These are phyloP conservation scores for Tetranychus truncatus DNA, from an alignment of 2,888 invertebrate genomes.

Conservation along the genomic window DNA sequence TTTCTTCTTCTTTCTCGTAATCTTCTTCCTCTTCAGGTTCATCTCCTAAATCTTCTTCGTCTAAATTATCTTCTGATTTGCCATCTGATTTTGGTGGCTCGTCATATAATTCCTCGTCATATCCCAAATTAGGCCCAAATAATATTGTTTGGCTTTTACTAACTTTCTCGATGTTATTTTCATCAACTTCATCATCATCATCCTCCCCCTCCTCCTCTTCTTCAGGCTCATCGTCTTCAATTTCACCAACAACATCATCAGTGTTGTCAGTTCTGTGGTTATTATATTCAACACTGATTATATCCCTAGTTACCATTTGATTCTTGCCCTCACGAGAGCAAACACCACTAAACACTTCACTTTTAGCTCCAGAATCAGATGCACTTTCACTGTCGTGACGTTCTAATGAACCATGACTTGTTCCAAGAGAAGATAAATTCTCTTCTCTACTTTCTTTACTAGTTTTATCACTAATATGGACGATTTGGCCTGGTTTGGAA, in stretches of 20 bases:
- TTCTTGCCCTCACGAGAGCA: neutral
- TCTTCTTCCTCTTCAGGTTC: neutral
- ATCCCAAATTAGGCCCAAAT: neutral
- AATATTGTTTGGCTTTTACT: neutral
- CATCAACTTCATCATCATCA: neutral
- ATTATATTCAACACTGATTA: neutral
- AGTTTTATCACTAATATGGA: neutral
- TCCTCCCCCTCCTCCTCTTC: slow-evolving; percentile 7
- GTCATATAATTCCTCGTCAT: neutral
- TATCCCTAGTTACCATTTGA: neutral
- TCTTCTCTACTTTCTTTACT: neutral
- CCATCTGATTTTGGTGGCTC: neutral
- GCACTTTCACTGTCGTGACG: neutral
- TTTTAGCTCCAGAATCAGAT: neutral
- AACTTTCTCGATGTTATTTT: too few relatives aligned
- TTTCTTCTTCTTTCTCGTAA: neutral
- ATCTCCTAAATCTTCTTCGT: neutral
- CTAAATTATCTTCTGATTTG: neutral
- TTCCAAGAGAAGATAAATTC: neutral
- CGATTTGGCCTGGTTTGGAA: slow-evolving; percentile 1
- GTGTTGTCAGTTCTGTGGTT: neutral
- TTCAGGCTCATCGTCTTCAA: neutral
- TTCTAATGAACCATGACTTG: neutral
- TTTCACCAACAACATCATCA: neutral
- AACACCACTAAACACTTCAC: neutral